These are phyloP conservation scores for Sesamia nonagrioides DNA, from an alignment of 1,140 invertebrate genomes.

Conservation along the genomic window DNA sequence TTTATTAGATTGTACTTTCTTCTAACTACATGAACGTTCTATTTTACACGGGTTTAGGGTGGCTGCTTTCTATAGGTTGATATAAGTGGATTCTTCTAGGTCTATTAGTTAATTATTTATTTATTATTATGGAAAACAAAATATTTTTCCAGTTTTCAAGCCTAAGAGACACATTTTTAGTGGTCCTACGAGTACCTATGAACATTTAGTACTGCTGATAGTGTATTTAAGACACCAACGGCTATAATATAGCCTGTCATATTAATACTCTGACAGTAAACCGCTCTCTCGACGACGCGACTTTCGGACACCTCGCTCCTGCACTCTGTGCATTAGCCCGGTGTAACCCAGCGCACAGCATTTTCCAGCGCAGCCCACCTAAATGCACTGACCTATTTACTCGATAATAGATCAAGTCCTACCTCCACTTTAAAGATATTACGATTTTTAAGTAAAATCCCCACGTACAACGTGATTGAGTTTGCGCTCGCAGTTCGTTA, in stretches of 20 bases:
- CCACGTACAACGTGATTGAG: slow-evolving; percentile 25
- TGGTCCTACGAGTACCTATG: neutral
- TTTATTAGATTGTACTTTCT: too few relatives aligned
- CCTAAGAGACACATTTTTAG: too few relatives aligned
- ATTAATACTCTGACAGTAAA: neutral
- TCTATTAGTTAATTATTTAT: too few relatives aligned
- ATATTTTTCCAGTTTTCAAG: too few relatives aligned
- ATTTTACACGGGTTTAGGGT: too few relatives aligned
- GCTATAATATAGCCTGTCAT: neutral
- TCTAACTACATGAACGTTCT: too few relatives aligned
- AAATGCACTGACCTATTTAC: slow-evolving; percentile 45
- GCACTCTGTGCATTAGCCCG: slow-evolving; percentile 14
- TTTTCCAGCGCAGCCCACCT: slow-evolving; percentile 8
- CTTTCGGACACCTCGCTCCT: slow-evolving; percentile 36
- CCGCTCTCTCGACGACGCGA: slow-evolving; percentile 4
- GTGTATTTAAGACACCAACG: neutral
- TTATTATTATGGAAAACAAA: neutral
- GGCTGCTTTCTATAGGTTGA: too few relatives aligned
- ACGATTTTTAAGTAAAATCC: slow-evolving; percentile 31
- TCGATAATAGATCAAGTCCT: slow-evolving; percentile 12
- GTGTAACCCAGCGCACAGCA: neutral
- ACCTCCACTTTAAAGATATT: slow-evolving; percentile 24
- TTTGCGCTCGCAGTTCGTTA: slow-evolving; percentile 16
- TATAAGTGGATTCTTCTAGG: too few relatives aligned
- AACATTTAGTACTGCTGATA: neutral